Base-by-base conservation (phyloP, 2,797 vertebrate genomes). In the Dallia pectoralis region DNA sequence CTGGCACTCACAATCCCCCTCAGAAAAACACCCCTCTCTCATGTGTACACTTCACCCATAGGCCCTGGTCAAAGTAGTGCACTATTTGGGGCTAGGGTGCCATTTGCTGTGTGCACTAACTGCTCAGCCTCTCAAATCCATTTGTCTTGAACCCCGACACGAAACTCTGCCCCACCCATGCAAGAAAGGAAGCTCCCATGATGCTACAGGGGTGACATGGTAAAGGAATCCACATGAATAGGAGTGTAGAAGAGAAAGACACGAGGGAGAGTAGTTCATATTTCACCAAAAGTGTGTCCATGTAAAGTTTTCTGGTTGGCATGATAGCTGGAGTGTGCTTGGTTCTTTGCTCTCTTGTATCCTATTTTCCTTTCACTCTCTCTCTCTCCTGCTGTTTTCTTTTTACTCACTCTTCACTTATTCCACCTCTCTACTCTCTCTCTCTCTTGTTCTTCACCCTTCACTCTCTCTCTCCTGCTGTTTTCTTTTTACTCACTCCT, bases 241-340 rank as follows among this genome's bases (percentile, higher is more conserved):
- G 14, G 11, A 68, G 36, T 33, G 15, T 36, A 27, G 56, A 64
- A 36, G 18, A 29, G 65, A 71, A 77, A 73, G 40, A 44, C 40
- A 9, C 44, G 25, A 69, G 19, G 59, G 53, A 73, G 76, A 32
- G 72, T 63, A 78, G 74, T 87, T 77, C 83, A 85, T 83, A 77
- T 79, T 83, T 76, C 74, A 80, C 84, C 69, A 81, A 49, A 79
- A 74, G 76, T 72, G 72, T 16, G 16, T 77, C 74, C 74, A 67
- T 47, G 63, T 49, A 56, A 69, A 69, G 73, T 75, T 77, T 70
- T 78, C 80, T 70, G 71, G 70, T 70, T 51, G 61, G 16, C 29
- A 30, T 25, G 32, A 32, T 30, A 48, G 29, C 62, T 64, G 56
- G 29, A 4, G 33, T 56, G 1, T 56, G 64, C 29, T 12, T 53